Evolutionary conservation across 2,888 invertebrate genomes (phyloP).

Genomic region (Phrixothrix hirtus): DNA sequence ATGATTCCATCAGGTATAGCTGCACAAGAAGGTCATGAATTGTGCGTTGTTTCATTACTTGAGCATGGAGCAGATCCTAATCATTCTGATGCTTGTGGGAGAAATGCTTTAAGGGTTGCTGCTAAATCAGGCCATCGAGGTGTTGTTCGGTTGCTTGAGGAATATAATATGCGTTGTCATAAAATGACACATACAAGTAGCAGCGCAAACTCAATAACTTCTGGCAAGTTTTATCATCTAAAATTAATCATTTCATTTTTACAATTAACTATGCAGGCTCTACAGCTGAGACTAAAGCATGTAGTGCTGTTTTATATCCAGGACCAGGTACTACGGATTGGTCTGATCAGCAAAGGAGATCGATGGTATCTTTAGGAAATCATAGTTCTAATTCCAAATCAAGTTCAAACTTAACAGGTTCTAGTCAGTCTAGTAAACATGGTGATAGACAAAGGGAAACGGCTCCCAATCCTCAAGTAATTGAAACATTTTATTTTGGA

Average conservation of each 20-base stretch:
- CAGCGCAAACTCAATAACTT: conserved; percentile 55
- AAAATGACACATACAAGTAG: conserved; percentile 51
- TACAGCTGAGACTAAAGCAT: conserved; percentile 66
- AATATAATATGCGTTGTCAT: conserved; percentile 58
- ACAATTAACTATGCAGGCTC: conserved; percentile 53
- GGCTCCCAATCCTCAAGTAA: conserved; percentile 46
- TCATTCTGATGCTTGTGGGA: conserved; percentile 84
- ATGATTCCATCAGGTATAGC: conserved; percentile 71
- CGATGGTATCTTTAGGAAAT: conserved; percentile 65
- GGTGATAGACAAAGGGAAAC: conserved; percentile 49
- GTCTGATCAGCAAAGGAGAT: conserved; percentile 57
- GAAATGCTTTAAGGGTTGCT: conserved; percentile 86
- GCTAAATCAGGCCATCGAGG: conserved; percentile 88
- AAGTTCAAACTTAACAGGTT: conserved; percentile 74
- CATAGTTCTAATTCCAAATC: conserved; percentile 80
- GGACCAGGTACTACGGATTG: conserved; percentile 54
- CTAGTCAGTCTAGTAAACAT: conserved; percentile 55
- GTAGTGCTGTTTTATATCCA: conserved; percentile 62
- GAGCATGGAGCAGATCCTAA: conserved; percentile 85
- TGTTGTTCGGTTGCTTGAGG: conserved; percentile 79
- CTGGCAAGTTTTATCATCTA: conserved; percentile 42
- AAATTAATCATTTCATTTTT: background rate
- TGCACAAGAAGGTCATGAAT: conserved; percentile 93
- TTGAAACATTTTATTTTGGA: no score
- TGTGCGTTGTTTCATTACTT: conserved; percentile 81